phyloP scores from a whole-genome alignment of 2,888 invertebrate species.

The Xylophagus ater region DNA sequence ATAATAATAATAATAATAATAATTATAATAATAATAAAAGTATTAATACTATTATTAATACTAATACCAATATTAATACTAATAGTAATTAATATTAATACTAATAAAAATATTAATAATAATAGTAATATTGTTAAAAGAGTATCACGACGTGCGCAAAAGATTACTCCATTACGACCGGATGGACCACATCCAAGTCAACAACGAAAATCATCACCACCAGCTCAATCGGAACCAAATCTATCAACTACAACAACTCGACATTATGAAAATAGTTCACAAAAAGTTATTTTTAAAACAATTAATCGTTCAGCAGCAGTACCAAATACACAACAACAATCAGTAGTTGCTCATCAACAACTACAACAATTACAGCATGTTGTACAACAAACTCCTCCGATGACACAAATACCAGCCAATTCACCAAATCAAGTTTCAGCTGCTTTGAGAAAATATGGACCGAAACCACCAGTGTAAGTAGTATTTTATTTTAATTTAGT shows the following conservation, averaged over 20 bases:
- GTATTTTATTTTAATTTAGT: too few relatives aligned
- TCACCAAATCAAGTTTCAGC: background rate
- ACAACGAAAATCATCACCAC: constrained; percentile 25
- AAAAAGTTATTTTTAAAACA: constrained; percentile 28
- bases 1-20: too few relatives aligned
- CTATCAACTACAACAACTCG: constrained; percentile 26
- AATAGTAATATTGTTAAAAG: too few relatives aligned
- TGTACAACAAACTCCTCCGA: too few relatives aligned
- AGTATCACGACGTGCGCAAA: constrained; percentile 24
- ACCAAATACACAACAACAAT: constrained; percentile 30
- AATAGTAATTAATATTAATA: too few relatives aligned
- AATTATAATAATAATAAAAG: too few relatives aligned
- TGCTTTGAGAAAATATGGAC: too few relatives aligned
- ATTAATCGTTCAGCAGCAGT: constrained; percentile 16
- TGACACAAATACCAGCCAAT: background rate
- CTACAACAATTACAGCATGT: constrained; percentile 20
- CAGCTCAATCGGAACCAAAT: constrained; percentile 15
- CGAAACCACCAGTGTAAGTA: too few relatives aligned
- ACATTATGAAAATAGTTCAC: constrained; percentile 37
- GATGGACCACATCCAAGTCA: constrained; percentile 16
- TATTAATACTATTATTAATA: too few relatives aligned
- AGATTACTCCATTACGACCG: constrained; percentile 41
- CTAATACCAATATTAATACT: too few relatives aligned
- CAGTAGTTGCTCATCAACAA: constrained; percentile 15
- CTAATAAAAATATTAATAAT: too few relatives aligned